These are phyloP conservation scores for Xestia xanthographa DNA, from an alignment of 2,888 invertebrate species.

Conservation along the genomic window DNA sequence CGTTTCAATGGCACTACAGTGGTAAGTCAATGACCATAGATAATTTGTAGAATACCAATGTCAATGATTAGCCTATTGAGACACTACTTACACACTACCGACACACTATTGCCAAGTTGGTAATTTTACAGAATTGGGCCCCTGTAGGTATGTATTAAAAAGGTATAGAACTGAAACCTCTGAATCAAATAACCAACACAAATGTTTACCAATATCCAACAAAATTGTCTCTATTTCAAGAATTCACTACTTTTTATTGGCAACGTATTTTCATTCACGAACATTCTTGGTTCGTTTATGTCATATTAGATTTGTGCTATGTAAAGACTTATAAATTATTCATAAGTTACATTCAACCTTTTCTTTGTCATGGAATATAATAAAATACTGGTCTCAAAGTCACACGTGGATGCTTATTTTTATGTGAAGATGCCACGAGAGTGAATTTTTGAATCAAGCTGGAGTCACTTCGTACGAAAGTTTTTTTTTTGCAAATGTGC, in stretches of 20 bases:
- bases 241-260: constrained; percentile 22
- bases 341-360: constrained; percentile 77
- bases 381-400: constrained; percentile 65
- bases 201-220: no score
- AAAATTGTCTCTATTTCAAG: constrained; percentile 16
- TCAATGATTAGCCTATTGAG: no score
- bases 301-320: constrained; percentile 76
- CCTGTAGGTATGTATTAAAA: not conserved
- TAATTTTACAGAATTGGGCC: no score
- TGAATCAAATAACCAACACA: not conserved
- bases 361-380: constrained; percentile 75
- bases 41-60: no score
- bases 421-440: constrained; percentile 59
- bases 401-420: constrained; percentile 65
- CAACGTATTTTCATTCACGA: constrained; percentile 67
- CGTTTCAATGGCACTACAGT: no score
- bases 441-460: constrained; percentile 40
- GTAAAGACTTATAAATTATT: constrained; percentile 82
- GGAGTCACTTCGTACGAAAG: not conserved
- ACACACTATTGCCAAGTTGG: no score
- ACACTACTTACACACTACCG: no score
- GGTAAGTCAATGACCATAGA: no score
- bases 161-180: not conserved
- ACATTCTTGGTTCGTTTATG: constrained; percentile 82
- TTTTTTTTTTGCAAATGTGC: not conserved